A percentile compares a stretch with the other conserved stretches of the same genome.
These are phyloP conservation scores for Nannoperca obscura DNA, from an alignment of 2,797 vertebrate genomes.

Conservation along the genomic window DNA sequence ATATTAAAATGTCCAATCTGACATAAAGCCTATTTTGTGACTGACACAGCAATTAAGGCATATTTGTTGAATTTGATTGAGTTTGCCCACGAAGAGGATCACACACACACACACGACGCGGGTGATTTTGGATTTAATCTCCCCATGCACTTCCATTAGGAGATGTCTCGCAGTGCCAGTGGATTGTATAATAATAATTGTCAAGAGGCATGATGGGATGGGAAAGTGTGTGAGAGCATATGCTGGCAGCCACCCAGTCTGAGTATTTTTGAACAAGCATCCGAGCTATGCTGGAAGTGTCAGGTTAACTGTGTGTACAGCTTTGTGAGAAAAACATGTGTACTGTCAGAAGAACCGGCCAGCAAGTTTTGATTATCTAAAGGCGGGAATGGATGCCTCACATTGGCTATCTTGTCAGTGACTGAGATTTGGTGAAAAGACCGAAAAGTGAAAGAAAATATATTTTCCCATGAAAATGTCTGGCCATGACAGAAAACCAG, in stretches of 20 bases:
- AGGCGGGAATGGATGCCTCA: not conserved
- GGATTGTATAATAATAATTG: slow-evolving; percentile 56
- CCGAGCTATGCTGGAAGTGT: slow-evolving; percentile 45
- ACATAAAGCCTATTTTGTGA: slow-evolving; percentile 62
- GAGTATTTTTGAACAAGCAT: slow-evolving; percentile 8
- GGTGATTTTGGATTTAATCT: slow-evolving; percentile 66
- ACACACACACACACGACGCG: slow-evolving; percentile 17
- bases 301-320: slow-evolving; percentile 43
- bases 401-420: not conserved
- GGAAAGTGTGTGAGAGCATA: slow-evolving; percentile 44
- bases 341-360: slow-evolving; percentile 13
- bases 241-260: too few relatives aligned
- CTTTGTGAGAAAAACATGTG: slow-evolving; percentile 30
- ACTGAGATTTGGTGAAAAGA: not conserved
- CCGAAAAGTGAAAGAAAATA: slow-evolving; percentile 23
- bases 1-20: slow-evolving; percentile 69
- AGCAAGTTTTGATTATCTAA: not conserved
- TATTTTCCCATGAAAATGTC: not conserved
- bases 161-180: slow-evolving; percentile 37
- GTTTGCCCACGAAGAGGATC: slow-evolving; percentile 61
- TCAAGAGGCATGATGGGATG: slow-evolving; percentile 50
- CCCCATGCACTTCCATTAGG: slow-evolving; percentile 47
- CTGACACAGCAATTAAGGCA: slow-evolving; percentile 71
- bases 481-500: not conserved
- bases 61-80: slow-evolving; percentile 71